Base-by-base conservation (phyloP, 2,888 invertebrate genomes). In the Sussaba pulchella region DNA sequence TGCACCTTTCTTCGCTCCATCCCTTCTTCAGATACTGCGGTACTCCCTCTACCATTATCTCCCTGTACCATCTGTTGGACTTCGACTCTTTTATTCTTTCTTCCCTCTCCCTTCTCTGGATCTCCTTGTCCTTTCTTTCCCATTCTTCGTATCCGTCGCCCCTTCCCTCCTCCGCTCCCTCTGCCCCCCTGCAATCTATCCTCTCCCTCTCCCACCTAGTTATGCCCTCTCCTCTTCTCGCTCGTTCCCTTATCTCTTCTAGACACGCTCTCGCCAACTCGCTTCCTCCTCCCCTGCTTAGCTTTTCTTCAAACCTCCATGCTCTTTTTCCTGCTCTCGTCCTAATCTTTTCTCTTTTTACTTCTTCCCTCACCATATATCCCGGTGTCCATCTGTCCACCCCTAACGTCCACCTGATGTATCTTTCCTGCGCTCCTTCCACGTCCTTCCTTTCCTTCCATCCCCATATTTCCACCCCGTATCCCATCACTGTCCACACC, bases 391-490 rank as follows among this genome's bases (percentile, higher is more conserved):
- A 57, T 66, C 57, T 66, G 1, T 66, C 66, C 10, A 70, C 14
- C 31, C 70, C 57, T 45, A 70, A 3, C 26, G 59, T 59, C 71
- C 39, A 71, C 36, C 47, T 59, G 19, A 71, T 21, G 9, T 21
- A 71, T 39, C 50, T 71, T n/a, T 72, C 72, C 14, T 72, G 72
- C 45, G 6, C 31, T 6, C 31, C 21, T 14, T 74, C 69, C 45
- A 82, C 10, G 6, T 67, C 31, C 17, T 57, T 31, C 14, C 67
- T 43, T 31, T 71, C 70, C 54, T 72, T 61, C 79, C 73, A 79
- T n/a, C 79, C 73, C 73, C 79, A 79, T 17, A 79, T 69, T 41
- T 78, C 76, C 3, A 67, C 63, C n/a, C 71, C 76, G 36, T 72
- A 82, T 14, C 43, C 47, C n/a, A 63, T 36, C n/a, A 81, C 70